Conservation (phyloP, 2,113 vertebrate species). For the Coregonus clupeaformis region DNA sequence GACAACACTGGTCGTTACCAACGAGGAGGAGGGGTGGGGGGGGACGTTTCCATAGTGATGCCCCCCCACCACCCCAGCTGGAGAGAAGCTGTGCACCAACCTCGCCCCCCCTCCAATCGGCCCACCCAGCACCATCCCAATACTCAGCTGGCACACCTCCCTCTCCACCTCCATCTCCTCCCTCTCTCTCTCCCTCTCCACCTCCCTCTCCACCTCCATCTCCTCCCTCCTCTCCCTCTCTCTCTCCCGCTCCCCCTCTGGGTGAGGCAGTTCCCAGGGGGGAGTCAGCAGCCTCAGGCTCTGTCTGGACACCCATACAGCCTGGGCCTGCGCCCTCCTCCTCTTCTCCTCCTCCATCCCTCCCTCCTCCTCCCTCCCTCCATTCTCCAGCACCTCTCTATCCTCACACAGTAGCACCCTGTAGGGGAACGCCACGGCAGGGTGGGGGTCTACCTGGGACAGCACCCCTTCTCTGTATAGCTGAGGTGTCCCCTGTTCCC, state of each 20-base stretch:
- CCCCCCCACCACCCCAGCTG: slow-evolving; percentile 43
- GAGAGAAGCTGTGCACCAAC: slow-evolving; percentile 56
- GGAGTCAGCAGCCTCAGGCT: slow-evolving; percentile 82
- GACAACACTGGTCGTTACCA: slow-evolving; percentile 32
- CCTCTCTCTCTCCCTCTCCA: slow-evolving; percentile 71
- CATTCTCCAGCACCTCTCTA: slow-evolving; percentile 27
- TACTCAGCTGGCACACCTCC: slow-evolving; percentile 86
- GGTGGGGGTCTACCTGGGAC: slow-evolving; percentile 80
- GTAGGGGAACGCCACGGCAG: slow-evolving; percentile 82
- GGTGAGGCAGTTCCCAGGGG: slow-evolving; percentile 77
- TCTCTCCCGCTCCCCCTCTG: slow-evolving; percentile 63
- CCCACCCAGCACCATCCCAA: slow-evolving; percentile 70
- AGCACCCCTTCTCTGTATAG: slow-evolving; percentile 82
- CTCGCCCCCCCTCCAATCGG: slow-evolving; percentile 13
- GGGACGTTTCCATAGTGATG: slow-evolving; percentile 55
- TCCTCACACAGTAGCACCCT: slow-evolving; percentile 73
- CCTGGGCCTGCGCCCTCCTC: slow-evolving; percentile 57
- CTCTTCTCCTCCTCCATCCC: slow-evolving; percentile 47
- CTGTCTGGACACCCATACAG: slow-evolving; percentile 81
- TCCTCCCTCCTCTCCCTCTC: slow-evolving; percentile 72
- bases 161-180: slow-evolving; percentile 76
- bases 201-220: slow-evolving; percentile 66
- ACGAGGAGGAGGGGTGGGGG: slow-evolving; percentile 53
- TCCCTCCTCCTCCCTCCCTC: slow-evolving; percentile 40
- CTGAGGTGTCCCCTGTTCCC: slow-evolving; percentile 69